These are phyloP conservation scores for Oreotrochilus melanogaster DNA, from an alignment of 2,113 vertebrate species.

Conservation along the genomic window DNA sequence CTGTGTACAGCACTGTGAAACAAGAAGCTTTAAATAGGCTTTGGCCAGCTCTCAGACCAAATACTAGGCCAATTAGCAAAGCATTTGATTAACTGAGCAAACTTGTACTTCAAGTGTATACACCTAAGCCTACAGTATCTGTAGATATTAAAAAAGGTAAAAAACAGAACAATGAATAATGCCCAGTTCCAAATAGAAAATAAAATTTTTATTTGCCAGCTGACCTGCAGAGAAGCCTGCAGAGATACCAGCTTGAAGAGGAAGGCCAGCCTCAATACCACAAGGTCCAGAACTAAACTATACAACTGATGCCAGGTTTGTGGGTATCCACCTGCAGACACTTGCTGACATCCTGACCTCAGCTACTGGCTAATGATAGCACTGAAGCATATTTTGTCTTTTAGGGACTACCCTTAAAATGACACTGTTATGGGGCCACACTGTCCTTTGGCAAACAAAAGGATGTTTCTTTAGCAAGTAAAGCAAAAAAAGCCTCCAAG, in stretches of 20 bases:
- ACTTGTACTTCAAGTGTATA: not conserved
- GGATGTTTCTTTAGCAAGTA: not conserved
- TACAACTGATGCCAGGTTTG: not conserved
- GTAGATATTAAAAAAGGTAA: rapidly evolving
- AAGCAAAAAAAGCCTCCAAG: not conserved
- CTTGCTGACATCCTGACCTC: not conserved
- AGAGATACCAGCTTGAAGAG: not conserved
- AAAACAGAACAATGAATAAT: not conserved
- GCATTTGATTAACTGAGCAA: not conserved
- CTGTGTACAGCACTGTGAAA: not conserved
- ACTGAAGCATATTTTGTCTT: not conserved
- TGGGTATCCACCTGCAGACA: not conserved
- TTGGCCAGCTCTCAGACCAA: not conserved
- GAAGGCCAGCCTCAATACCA: not conserved
- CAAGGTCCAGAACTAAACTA: not conserved
- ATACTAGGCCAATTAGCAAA: not conserved
- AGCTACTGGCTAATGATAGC: not conserved
- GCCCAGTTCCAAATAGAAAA: not conserved
- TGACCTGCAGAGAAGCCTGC: not conserved
- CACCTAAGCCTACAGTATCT: not conserved
- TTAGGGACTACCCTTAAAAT: not conserved
- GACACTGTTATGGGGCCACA: not conserved
- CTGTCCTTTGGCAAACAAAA: not conserved
- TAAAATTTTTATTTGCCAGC: not conserved
- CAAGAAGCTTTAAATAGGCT: not conserved